Base-by-base conservation (phyloP, 2,797 vertebrate species). In the Sebastes nivosus region DNA sequence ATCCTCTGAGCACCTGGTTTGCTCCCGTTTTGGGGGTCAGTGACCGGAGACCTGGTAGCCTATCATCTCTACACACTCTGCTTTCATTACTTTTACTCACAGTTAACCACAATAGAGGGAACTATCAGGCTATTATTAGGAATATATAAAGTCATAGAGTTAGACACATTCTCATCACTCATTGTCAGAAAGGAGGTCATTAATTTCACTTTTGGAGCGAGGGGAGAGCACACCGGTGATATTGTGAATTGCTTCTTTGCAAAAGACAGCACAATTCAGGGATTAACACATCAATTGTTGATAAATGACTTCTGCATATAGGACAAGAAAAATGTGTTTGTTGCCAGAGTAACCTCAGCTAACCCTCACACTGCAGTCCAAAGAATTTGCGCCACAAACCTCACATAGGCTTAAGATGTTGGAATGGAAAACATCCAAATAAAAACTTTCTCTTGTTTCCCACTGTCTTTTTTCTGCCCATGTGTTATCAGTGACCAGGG, bases 1-100 rank as follows among this genome's bases (percentile, higher is more conserved):
- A 92, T 93, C 89, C 81, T 75, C 67, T 29, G 70, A 85, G 82
- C 89, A 91, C 90, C 91, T 92, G 90, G 89, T 88, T 67, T 69
- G 88, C 92, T 90, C 81, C 90, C 32, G 87, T 93, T 89, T 80
- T 59, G 38, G 30, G 75, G 88, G 77, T 90, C 83, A 84, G 67
- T 36, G 65, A 83, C 77, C 71, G 18, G 24, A 64, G 78, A 87
- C 80, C 84, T 36, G 59, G 34, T 46, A 46, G 42, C 16, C 42
- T 59, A 75, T 67, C 61, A 79, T 81, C 79, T 75, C 72, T 67
- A 8, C 80, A 66, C 79, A 70, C 68, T 89, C 75, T 85, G 69
- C 86, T 89, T 92, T 86, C 74, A 89, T 91, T 89, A 86, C 70
- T 78, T 50, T 81, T 50, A 52, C 78, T 79, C 77, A 71, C 50